A percentile compares a stretch with the other conserved stretches of the same genome.
phyloP scores from a whole-genome alignment of 2,113 vertebrate genomes.

The Phocoena sinus region DNA sequence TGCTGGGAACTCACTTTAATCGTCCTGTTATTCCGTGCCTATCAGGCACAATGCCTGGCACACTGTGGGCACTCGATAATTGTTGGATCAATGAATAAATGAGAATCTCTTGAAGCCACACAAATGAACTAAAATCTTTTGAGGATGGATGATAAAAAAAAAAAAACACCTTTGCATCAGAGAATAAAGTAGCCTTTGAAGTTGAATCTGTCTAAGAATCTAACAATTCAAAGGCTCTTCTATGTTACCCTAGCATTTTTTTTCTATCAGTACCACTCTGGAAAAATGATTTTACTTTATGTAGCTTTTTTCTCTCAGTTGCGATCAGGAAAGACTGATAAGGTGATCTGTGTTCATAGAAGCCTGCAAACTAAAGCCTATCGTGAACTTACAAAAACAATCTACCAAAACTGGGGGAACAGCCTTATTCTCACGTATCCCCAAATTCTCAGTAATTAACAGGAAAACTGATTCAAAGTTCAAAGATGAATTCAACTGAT shows the following conservation, averaged over 20 bases:
- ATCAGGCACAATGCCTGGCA: background rate
- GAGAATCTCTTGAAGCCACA: constrained; percentile 2
- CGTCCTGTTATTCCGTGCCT: background rate
- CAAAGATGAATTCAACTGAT: background rate
- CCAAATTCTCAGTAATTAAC: background rate
- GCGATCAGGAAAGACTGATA: background rate
- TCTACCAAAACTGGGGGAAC: background rate
- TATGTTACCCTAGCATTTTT: background rate
- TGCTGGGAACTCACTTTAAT: background rate
- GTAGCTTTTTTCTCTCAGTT: background rate
- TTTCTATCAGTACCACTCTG: background rate
- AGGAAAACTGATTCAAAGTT: background rate
- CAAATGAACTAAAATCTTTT: constrained; percentile 13
- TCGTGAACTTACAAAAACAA: background rate
- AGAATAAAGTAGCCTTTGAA: constrained; percentile 48
- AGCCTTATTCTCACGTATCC: background rate
- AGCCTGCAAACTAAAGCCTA: background rate
- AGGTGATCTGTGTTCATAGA: background rate
- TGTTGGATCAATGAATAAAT: background rate
- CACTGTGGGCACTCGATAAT: background rate
- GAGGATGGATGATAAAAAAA: background rate
- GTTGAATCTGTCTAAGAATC: background rate
- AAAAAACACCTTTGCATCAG: background rate
- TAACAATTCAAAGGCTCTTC: constrained; percentile 32
- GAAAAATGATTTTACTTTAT: constrained; percentile 23